Evolutionary conservation across 2,888 invertebrate genomes (phyloP), one percentile per base, ranked within the genome.

Genomic region (Pterobdella sp.): DNA sequence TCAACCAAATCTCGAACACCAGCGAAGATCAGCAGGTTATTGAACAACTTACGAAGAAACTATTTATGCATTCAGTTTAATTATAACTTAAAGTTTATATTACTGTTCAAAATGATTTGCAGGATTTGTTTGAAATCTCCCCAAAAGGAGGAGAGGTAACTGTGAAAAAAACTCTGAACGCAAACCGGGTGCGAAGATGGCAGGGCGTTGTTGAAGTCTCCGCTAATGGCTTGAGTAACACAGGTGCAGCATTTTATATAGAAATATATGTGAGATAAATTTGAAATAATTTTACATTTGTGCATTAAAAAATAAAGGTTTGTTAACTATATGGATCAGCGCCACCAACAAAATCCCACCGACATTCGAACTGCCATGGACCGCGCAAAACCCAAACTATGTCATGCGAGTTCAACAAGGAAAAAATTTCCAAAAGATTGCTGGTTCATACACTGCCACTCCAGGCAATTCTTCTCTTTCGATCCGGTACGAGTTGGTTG

Each of bases 141-240:
- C 85, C 90, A 0, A 86, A 88, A 0, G 90, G 90, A 76, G 95
- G 95, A 0, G 85, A 88, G 32, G 90, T 92, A 35, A 83, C 85
- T 0, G 90, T 91, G 0, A 87, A 88, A 0, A 87, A 86, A 77
- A 81, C 83, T 0, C 81, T 96, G 72, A 93, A 95, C 83, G 86
- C 94, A 74, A 94, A 94, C 76, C 81, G 88, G 0, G 90, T 91
- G 0, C 89, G 90, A 87, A 94, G 35, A 88, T 90, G 22, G 72
- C 68, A 63, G 71, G 87, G 93, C 70, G 90, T 90, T 0, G 89
- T 95, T 10, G 85, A 88, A 0, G 94, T 94, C 80, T 88, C 89
- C 0, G 90, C 91, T 0, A 93, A 93, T 0, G 87, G 89, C 0
- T n/a, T n/a, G n/a, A n/a, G n/a, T n/a, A 42, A 22, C 49, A 42